Base-by-base conservation (phyloP, 1,140 invertebrate species). In the Caenorhabditis tropicalis region DNA sequence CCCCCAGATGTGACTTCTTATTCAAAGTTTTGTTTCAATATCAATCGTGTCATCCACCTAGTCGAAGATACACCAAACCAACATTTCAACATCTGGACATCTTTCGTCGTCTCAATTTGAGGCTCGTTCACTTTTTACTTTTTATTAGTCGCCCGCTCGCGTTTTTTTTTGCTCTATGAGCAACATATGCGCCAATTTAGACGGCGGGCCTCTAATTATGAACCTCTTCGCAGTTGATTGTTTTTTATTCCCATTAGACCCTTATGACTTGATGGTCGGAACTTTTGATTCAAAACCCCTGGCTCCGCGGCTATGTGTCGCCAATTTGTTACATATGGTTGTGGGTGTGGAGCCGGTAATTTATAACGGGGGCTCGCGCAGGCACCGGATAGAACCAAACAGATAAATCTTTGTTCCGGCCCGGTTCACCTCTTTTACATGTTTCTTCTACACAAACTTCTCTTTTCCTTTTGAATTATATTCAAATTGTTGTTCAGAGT, bases 21-120 rank as follows among this genome's bases (percentile, higher is more conserved):
- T 74, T 74, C 65, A 46, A 74, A 46, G 36, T 46, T 74, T 74
- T 74, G 29, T n/a, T 24, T 74, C 65, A 46, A 74, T 74, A 74
- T 74, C 65, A 46, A 74, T 5, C 12, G 29, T 65, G 58, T 65
- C 58, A 21, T 74, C 19, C 65, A 74, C 65, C 65, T 65, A 33
- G 31, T 58, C 53, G 21, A 58, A 36, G 58, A 7, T n/a, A n/a
- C n/a, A n/a, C 21, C 58, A 65, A 65, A 15, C n/a, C n/a, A 65
- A 43, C 65, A n/a, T 58, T n/a, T 58, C 7, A 74, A 74, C 65
- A 74, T 74, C 65, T 74, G 65, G 65, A 43, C 65, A 36, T 74
- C 65, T 74, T 74, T 74, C 65, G 65, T 43, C 65, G 36, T 43
- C 65, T 74, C 65, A 74, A 74, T 74, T 74, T 74, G 65, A 74